phyloP scores from a whole-genome alignment of 2,113 vertebrate genomes.

The Corvus cornix region DNA sequence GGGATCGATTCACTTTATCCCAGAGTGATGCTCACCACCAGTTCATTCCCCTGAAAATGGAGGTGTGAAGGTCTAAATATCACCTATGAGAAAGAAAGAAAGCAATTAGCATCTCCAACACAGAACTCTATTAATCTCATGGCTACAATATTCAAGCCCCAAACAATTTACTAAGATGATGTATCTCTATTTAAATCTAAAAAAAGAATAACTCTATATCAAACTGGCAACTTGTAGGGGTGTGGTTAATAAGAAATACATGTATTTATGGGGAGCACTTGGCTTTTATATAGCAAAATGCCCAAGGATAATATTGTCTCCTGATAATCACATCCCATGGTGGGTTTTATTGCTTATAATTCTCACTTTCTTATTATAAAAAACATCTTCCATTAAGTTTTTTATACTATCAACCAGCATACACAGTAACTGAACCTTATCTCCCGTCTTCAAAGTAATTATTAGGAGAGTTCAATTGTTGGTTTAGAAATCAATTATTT shows the following conservation, averaged over 20 bases:
- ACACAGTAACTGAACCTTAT: slow-evolving; percentile 38
- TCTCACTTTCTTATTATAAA: slow-evolving; percentile 50
- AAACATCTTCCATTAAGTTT: slow-evolving; percentile 36
- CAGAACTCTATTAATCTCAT: background rate
- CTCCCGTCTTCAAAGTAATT: slow-evolving; percentile 27
- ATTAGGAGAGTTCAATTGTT: slow-evolving; percentile 15
- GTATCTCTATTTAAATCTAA: slow-evolving; percentile 14
- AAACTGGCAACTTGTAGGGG: background rate
- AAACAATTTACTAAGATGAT: slow-evolving; percentile 22
- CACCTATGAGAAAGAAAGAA: background rate
- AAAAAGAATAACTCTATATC: background rate
- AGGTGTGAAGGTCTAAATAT: background rate
- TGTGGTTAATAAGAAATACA: slow-evolving; percentile 26
- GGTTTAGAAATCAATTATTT: slow-evolving; percentile 43
- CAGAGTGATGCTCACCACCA: background rate
- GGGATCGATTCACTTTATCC: background rate
- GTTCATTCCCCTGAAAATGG: slow-evolving; percentile 12
- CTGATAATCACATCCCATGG: slow-evolving; percentile 3
- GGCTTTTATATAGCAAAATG: background rate
- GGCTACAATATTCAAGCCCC: background rate
- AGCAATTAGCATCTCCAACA: background rate
- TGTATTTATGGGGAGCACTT: background rate
- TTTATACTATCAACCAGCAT: slow-evolving; percentile 41
- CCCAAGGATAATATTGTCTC: slow-evolving; percentile 35
- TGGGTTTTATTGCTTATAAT: slow-evolving; percentile 51